phyloP scores from a whole-genome alignment of 1,140 invertebrate species.

The Listronotus oregonensis region DNA sequence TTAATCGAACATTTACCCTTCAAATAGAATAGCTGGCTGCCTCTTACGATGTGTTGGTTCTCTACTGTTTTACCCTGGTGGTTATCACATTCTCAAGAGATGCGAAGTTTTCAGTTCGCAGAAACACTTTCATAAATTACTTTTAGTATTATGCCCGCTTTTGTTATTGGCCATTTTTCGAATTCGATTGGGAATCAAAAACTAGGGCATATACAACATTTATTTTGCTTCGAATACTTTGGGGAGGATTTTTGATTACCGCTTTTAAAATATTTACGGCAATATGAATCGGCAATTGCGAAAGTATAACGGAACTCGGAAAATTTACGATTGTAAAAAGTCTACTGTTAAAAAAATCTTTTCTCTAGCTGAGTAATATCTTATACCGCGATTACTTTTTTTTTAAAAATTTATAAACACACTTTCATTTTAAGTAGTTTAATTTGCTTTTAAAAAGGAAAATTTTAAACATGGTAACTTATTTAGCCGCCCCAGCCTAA shows the following conservation, averaged over 20 bases:
- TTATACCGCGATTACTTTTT: too few species aligned
- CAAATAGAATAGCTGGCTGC: constrained; percentile 35
- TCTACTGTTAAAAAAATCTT: too few species aligned
- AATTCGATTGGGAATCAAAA: constrained; percentile 26
- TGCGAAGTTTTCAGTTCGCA: constrained; percentile 46
- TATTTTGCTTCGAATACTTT: constrained; percentile 10
- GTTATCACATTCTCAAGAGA: constrained; percentile 46
- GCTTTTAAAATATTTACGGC: not conserved
- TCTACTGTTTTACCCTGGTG: constrained; percentile 26
- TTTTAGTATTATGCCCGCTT: constrained; percentile 45
- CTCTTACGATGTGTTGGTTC: constrained; percentile 48
- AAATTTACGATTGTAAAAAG: too few species aligned
- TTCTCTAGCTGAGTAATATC: too few species aligned
- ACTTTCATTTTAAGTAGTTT: too few species aligned
- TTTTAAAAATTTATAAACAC: too few species aligned
- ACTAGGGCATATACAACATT: constrained; percentile 14
- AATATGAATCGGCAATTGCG: too few species aligned
- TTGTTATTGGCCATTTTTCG: constrained; percentile 40
- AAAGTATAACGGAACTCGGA: too few species aligned
- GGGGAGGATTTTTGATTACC: constrained; percentile 3
- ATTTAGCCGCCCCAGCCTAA: too few species aligned
- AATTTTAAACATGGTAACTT: too few species aligned
- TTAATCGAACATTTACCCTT: constrained; percentile 49
- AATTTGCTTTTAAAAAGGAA: too few species aligned
- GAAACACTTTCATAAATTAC: constrained; percentile 51